These are phyloP conservation scores for Phaetusa simplex DNA, from an alignment of 2,113 vertebrate genomes.

Conservation along the genomic window DNA sequence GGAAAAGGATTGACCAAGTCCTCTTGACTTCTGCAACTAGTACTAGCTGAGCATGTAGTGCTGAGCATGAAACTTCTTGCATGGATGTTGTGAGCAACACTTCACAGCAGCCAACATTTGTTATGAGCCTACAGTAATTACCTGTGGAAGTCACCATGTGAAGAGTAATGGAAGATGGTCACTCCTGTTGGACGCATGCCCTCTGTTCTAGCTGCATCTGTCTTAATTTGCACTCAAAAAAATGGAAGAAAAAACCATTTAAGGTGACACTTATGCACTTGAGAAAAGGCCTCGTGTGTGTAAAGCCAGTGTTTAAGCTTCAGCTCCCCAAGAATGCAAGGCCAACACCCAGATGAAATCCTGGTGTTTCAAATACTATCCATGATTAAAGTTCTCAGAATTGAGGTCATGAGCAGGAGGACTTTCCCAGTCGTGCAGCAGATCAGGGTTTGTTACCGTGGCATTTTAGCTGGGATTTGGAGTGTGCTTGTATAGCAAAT, in stretches of 20 bases:
- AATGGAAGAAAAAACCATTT: rapidly evolving
- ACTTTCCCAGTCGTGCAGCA: background rate
- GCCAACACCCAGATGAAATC: background rate
- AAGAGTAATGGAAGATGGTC: background rate
- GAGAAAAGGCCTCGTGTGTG: background rate
- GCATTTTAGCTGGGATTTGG: background rate
- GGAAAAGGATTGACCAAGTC: background rate
- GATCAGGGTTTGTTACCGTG: background rate
- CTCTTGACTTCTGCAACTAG: background rate
- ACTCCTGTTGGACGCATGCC: background rate
- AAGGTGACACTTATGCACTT: background rate
- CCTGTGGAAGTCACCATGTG: background rate
- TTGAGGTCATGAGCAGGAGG: background rate
- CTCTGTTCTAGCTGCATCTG: background rate
- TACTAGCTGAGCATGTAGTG: background rate
- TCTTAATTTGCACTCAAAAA: background rate
- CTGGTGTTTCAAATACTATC: background rate
- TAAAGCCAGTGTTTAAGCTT: background rate
- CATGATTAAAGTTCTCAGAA: background rate
- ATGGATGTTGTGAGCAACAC: background rate
- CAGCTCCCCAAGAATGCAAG: background rate
- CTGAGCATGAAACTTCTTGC: background rate
- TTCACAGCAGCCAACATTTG: background rate
- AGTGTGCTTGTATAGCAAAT: background rate
- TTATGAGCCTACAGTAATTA: background rate